Base-by-base conservation (phyloP, 2,113 vertebrate species). In the Anolis sagrei region DNA sequence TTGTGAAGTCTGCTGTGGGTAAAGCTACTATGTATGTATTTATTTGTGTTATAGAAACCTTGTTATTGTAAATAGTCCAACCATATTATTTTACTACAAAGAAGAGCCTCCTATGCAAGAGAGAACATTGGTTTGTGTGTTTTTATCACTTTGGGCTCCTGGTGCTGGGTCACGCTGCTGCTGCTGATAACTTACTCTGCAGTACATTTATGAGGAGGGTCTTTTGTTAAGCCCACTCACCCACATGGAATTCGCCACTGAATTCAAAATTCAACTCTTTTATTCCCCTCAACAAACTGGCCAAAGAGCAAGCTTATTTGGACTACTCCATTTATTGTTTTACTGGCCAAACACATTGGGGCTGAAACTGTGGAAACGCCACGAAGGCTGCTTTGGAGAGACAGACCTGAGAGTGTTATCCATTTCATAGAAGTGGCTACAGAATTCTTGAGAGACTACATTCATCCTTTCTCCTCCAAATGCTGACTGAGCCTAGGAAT, bases 271-370 rank as follows among this genome's bases (percentile, higher is more conserved):
- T 16, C 86, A 91, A 91, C 18, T 86, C 73, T 27, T 88, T 32
- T 49, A 91, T 25, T 74, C 21, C 70, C 61, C 16, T 25, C 74
- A 72, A 68, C 84, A 94, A 93, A 87, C 78, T 82, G 86, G 81
- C 70, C 92, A 91, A 93, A 92, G 89, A 83, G 66, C 39, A 76
- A 79, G 39, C 88, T 87, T 79, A n/a, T n/a, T 91, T 93, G 89
- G 90, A 93, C 89, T 72, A 89, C 79, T 84, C 91, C 91, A 77
- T 89, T 93, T 94, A 94, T 93, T 93, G 72, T 82, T 44, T 91
- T 88, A 91, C 54, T 80, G 73, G 90, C 27, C 36, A 88, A 85
- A 87, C 89, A 83, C 87, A 87, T 88, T 7, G 44, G 25, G 49
- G 21, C 48, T 76, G 83, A 92, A 91, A 88, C 82, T 87, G 86